Evolutionary conservation across 2,113 vertebrate species (phyloP), one percentile per base, ranked within the genome.

Genomic region (Hemicordylus capensis): DNA sequence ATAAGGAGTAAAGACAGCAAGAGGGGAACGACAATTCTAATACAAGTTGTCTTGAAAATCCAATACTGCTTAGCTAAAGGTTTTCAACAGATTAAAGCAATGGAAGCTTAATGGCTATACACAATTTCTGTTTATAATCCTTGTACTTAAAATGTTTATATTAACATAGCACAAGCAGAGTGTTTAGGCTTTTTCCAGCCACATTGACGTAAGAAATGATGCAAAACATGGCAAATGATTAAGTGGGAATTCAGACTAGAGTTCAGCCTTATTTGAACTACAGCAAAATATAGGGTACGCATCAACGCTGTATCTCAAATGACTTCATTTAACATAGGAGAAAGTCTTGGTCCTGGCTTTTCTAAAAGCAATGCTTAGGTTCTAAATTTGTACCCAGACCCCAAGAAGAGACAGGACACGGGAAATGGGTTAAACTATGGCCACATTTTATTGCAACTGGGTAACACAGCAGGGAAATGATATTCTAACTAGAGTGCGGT

Each of bases 81-180:
- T 88, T 86, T 92, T 88, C 82, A 73, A 39, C 74, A 93, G 85
- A 73, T 93, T 89, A 93, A 90, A 66, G 74, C 70, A 84, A 39
- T 81, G 75, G 79, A 90, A 70, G 54, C 37, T 87, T 88, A 90
- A 87, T 0, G 76, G 79, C 76, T 59, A 58, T 37, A 88, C 85
- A 88, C 63, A 85, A 1, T 89, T 90, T 81, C 84, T 91, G 85
- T 91, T 92, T 93, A 89, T 85, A 93, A 89, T 88, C 79, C 88
- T 76, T 76, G 76, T 48, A 83, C 88, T 88, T 92, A 89, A 77
- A 51, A 6, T 51, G 85, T 86, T 93, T 93, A 89, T 85, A 69
- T 85, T 91, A 51, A 0, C 37, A 1, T n/a, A 81, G 83, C 14
- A 78, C 72, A 88, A 89, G 81, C 64, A 79, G 48, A 84, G 91